These are phyloP conservation scores for Drepanosiphum platanoidis DNA, from an alignment of 2,888 invertebrate genomes.

Conservation along the genomic window DNA sequence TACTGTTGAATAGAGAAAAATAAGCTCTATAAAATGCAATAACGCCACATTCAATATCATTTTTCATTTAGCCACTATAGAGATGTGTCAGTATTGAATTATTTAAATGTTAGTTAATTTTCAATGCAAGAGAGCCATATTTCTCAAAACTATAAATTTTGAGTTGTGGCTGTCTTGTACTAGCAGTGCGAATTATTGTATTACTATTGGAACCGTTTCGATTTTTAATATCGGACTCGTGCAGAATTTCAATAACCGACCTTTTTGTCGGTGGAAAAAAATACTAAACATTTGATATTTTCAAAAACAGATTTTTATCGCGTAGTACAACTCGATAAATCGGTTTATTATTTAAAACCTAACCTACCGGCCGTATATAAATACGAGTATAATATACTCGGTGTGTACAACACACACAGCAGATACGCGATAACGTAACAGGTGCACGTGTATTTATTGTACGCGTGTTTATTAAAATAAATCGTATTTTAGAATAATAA, in stretches of 20 bases:
- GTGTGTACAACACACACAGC: not conserved
- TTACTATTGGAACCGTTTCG: not conserved
- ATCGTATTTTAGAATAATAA: slow-evolving; percentile 41
- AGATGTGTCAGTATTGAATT: no score
- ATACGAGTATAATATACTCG: not conserved
- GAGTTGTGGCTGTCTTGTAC: no score
- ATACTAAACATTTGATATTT: slow-evolving; percentile 28
- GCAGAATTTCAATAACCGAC: slow-evolving; percentile 6
- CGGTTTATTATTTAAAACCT: not conserved
- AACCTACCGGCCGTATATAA: no score
- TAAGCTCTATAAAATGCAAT: no score
- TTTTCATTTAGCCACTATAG: no score
- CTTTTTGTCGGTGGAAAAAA: not conserved
- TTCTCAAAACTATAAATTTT: no score
- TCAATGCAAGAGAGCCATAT: no score
- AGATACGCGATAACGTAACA: slow-evolving; percentile 44
- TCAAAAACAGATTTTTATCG: not conserved
- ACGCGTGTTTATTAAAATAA: slow-evolving; percentile 43
- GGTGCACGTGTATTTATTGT: slow-evolving; percentile 36
- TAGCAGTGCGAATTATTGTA: not conserved
- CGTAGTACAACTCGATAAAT: not conserved
- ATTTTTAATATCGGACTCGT: slow-evolving; percentile 18
- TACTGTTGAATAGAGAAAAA: no score
- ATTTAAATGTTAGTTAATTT: no score
- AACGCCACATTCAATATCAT: no score